Evolutionary conservation across 2,797 vertebrate genomes (phyloP).

Genomic region (Holocentrus rufus): DNA sequence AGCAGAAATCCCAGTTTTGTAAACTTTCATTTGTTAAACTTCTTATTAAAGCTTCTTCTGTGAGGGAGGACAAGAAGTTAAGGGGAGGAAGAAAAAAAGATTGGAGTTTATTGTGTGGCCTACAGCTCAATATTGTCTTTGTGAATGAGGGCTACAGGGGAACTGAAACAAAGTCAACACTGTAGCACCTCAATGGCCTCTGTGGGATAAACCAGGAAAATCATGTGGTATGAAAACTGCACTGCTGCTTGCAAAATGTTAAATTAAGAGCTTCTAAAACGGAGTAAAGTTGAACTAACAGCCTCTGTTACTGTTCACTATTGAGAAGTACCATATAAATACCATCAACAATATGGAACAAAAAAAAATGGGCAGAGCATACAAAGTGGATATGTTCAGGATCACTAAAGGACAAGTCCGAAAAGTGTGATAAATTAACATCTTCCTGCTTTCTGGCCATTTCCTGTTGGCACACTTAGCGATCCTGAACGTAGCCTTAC

Average conservation of each 20-base stretch:
- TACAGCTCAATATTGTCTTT: background rate
- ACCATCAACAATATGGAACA: background rate
- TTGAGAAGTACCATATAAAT: slow-evolving; percentile 38
- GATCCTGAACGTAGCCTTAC: slow-evolving; percentile 19
- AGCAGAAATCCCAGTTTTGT: slow-evolving; percentile 4
- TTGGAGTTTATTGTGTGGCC: background rate
- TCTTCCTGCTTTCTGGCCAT: background rate
- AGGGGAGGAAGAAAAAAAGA: background rate
- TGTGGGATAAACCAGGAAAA: slow-evolving; percentile 5
- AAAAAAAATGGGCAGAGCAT: background rate
- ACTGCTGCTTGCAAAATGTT: slow-evolving; percentile 8
- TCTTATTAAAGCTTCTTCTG: background rate
- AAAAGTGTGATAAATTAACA: background rate
- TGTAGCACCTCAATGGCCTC: slow-evolving; percentile 30
- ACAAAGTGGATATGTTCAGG: slow-evolving; percentile 2
- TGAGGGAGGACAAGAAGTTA: background rate
- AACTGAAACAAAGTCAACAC: slow-evolving; percentile 13
- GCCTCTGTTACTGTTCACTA: slow-evolving; percentile 1
- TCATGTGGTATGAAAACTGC: slow-evolving; percentile 12
- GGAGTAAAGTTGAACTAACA: slow-evolving; percentile 11
- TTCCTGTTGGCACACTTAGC: slow-evolving; percentile 32
- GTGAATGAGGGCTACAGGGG: slow-evolving; percentile 1
- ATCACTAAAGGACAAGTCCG: slow-evolving; percentile 1
- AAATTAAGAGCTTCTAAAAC: slow-evolving; percentile 28
- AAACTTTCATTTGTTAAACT: slow-evolving; percentile 33